These are phyloP conservation scores for Zaprionus tsacasi DNA, from an alignment of 1,140 invertebrate species.

Conservation along the genomic window DNA sequence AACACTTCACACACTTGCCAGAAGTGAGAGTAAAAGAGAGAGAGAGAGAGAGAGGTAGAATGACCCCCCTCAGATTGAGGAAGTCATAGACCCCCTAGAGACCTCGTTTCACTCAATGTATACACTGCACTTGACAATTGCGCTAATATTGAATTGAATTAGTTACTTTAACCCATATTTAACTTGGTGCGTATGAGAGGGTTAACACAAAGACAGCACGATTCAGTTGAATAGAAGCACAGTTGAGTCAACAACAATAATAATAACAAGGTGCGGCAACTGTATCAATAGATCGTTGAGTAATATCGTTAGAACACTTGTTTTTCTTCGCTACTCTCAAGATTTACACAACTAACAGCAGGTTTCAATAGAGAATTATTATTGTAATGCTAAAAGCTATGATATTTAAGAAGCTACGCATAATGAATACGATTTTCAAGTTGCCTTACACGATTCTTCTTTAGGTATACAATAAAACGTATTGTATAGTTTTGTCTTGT, in stretches of 20 bases:
- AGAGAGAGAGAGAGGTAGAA: conserved; percentile 2
- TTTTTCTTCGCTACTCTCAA: not conserved
- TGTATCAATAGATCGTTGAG: conserved; percentile 10
- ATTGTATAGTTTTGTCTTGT: not conserved
- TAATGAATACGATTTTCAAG: not conserved
- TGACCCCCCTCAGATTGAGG: conserved; percentile 23
- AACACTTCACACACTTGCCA: conserved; percentile 25
- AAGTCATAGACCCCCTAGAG: conserved; percentile 27
- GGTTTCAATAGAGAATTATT: not conserved
- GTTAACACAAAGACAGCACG: conserved; percentile 12
- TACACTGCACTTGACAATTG: conserved; percentile 2
- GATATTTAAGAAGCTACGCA: not conserved
- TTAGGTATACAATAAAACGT: not conserved
- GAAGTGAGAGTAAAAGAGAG: not conserved
- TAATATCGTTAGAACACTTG: conserved; percentile 8
- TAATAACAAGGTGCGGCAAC: not conserved
- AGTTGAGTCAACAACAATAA: conserved; percentile 36
- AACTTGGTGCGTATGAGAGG: conserved; percentile 12
- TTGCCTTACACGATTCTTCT: not conserved
- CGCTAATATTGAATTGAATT: conserved; percentile 1
- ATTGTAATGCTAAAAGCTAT: too few species aligned
- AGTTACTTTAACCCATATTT: conserved; percentile 21
- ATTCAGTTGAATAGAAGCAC: conserved; percentile 21
- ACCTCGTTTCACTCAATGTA: conserved; percentile 14
- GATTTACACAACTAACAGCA: conserved; percentile 5